Base-by-base conservation (phyloP, 2,113 vertebrate genomes). In the Mesitornis unicolor region DNA sequence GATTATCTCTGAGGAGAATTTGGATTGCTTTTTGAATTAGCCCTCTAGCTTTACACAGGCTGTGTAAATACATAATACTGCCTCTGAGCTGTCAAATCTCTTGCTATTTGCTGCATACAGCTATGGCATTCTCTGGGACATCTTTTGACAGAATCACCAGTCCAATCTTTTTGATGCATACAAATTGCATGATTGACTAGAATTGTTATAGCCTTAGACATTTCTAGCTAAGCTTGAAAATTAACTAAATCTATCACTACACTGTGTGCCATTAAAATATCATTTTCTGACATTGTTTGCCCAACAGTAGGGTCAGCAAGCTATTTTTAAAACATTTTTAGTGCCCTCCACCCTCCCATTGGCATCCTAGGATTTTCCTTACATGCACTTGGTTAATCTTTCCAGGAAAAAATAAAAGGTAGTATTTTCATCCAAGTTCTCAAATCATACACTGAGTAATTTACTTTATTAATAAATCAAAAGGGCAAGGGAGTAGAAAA, bases 191-290 rank as follows among this genome's bases (percentile, higher is more conserved):
- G 81, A 93, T 77, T 93, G 73, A 84, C 73, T 77, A 77, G 31
- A 61, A 57, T 14, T 78, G 21, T 84, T 87, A 87, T 57, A 93
- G 77, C 42, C 42, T 78, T n/a, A 84, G 56, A 56, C 63, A 57
- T 43, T 89, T 89, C 54, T 42, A 95, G 25, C 13, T 29, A 94
- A 64, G 38, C 31, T 69, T 87, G 84, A 95, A 89, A 94, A 91
- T 89, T 78, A 96, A 84, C 47, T 78, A 89, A 74, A 91, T 93
- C 64, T 91, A 22, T 89, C 50, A 84, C 31, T 82, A 63, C 22
- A 6, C 1, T 48, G 5, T 56, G 43, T 84, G 69, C 45, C 88
- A 78, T 91, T 93, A 84, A 69, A 89, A 70, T 47, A 82, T 36
- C 4, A 74, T 82, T 87, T 89, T 21, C 15, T 84, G 45, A 50